These are phyloP conservation scores for Philaethria dido DNA, from an alignment of 2,888 invertebrate species.

Conservation along the genomic window DNA sequence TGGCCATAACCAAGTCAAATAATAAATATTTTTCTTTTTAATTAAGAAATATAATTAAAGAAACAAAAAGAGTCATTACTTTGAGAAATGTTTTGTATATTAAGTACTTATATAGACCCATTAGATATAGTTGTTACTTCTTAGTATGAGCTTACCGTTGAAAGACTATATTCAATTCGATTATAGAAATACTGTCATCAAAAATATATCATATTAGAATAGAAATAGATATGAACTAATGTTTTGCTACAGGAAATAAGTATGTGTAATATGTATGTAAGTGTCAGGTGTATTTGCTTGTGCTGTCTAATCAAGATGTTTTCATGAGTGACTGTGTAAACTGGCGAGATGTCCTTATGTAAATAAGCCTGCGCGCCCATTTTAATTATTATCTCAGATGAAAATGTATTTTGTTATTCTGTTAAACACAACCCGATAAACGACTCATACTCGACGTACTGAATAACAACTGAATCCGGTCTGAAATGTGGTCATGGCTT, in stretches of 20 bases:
- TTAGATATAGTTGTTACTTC: no score
- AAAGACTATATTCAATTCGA: no score
- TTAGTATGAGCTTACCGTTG: no score
- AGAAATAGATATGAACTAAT: slow-evolving; percentile 8
- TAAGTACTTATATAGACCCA: no score
- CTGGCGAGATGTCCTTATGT: slow-evolving; percentile 57
- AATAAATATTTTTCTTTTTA: not conserved
- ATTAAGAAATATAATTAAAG: not conserved
- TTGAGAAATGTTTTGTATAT: no score
- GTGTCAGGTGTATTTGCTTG: slow-evolving; percentile 71
- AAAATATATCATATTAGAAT: not conserved
- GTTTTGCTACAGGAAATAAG: slow-evolving; percentile 70
- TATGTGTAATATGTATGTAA: slow-evolving; percentile 45
- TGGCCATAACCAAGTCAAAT: not conserved
- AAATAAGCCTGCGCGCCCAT: slow-evolving; percentile 63
- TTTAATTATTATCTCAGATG: slow-evolving; percentile 62
- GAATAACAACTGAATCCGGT: slow-evolving; percentile 51
- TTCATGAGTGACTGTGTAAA: slow-evolving; percentile 56
- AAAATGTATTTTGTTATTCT: slow-evolving; percentile 57
- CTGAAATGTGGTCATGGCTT: slow-evolving; percentile 64
- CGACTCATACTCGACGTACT: slow-evolving; percentile 49
- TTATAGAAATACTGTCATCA: no score
- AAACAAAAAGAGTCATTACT: no score
- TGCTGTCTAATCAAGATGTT: slow-evolving; percentile 64
- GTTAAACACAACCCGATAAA: slow-evolving; percentile 63